Evolutionary conservation across 2,113 vertebrate genomes (phyloP).

Genomic region (Agelaius tricolor): DNA sequence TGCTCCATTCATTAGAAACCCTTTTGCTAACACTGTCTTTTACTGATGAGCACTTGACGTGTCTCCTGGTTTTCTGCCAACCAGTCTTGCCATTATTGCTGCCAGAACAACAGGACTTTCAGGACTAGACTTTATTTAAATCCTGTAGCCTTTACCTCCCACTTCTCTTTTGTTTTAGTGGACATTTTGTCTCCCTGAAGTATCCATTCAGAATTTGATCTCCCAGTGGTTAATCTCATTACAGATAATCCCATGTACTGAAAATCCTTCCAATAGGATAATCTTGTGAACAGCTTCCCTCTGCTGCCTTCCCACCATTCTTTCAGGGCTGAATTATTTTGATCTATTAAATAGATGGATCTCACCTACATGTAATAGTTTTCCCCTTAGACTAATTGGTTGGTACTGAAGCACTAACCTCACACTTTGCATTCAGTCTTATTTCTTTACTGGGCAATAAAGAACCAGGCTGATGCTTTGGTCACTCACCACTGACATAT

Average conservation of each 20-base stretch:
- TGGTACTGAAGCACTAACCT: not conserved
- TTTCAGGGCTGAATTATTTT: slow-evolving; percentile 28
- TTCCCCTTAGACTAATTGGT: not conserved
- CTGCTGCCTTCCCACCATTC: slow-evolving; percentile 10
- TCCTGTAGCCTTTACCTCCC: slow-evolving; percentile 16
- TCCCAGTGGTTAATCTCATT: slow-evolving; percentile 64
- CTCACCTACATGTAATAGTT: not conserved
- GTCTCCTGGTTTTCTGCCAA: not conserved
- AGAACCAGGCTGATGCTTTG: not conserved
- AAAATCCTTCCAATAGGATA: slow-evolving; percentile 59
- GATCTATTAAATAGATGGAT: slow-evolving; percentile 11
- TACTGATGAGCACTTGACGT: not conserved
- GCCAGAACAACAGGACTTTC: not conserved
- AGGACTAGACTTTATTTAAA: slow-evolving; percentile 4
- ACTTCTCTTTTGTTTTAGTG: slow-evolving; percentile 60
- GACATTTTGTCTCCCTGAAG: slow-evolving; percentile 28
- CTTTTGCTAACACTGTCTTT: not conserved
- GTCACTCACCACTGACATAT: not conserved
- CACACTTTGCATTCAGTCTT: not conserved
- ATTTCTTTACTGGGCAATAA: not conserved
- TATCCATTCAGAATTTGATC: slow-evolving; percentile 53
- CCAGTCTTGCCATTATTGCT: not conserved
- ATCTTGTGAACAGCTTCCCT: slow-evolving; percentile 47
- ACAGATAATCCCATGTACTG: slow-evolving; percentile 61
- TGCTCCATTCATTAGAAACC: not conserved